Evolutionary conservation across 2,797 vertebrate genomes (phyloP).

Genomic region (Craterocephalus amniculus): DNA sequence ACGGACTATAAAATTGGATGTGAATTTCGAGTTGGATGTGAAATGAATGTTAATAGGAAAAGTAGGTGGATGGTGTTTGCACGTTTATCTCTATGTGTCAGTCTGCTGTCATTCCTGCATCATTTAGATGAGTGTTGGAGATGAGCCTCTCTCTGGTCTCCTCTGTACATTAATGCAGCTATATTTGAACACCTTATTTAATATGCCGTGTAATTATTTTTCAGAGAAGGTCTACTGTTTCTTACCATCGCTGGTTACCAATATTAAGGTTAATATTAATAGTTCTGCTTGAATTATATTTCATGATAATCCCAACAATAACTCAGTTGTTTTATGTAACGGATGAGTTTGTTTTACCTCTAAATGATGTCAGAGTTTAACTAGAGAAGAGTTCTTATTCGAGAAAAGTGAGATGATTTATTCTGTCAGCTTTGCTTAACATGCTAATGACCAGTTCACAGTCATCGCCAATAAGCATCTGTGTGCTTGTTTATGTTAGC

Average conservation of each 20-base stretch:
- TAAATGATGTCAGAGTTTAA: constrained; percentile 63
- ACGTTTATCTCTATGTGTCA: constrained; percentile 67
- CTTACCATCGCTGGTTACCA: constrained; percentile 21
- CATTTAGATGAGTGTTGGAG: constrained; percentile 48
- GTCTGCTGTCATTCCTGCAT: constrained; percentile 52
- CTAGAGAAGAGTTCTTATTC: constrained; percentile 75
- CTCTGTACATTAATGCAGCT: constrained; percentile 49
- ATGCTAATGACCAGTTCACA: constrained; percentile 49
- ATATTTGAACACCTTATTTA: constrained; percentile 55
- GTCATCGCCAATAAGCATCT: constrained; percentile 30
- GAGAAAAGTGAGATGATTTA: constrained; percentile 69
- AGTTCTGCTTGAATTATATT: constrained; percentile 57
- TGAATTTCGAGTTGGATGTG: constrained; percentile 71
- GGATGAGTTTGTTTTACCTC: constrained; percentile 73
- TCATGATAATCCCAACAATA: constrained; percentile 61
- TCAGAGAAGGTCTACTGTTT: constrained; percentile 13
- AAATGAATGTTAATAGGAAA: constrained; percentile 74
- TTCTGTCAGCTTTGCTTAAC: constrained; percentile 58
- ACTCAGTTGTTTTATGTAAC: constrained; percentile 69
- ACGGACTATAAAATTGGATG: constrained; percentile 73
- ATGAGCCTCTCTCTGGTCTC: constrained; percentile 42
- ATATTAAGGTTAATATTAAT: constrained; percentile 47
- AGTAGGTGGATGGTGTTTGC: constrained; percentile 69
- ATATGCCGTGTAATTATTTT: constrained; percentile 50
- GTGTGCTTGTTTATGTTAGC: constrained; percentile 27